A percentile compares a stretch with the other conserved stretches of the same genome.
Conservation (phyloP, 2,888 invertebrate species). For the Troilus luridus region DNA sequence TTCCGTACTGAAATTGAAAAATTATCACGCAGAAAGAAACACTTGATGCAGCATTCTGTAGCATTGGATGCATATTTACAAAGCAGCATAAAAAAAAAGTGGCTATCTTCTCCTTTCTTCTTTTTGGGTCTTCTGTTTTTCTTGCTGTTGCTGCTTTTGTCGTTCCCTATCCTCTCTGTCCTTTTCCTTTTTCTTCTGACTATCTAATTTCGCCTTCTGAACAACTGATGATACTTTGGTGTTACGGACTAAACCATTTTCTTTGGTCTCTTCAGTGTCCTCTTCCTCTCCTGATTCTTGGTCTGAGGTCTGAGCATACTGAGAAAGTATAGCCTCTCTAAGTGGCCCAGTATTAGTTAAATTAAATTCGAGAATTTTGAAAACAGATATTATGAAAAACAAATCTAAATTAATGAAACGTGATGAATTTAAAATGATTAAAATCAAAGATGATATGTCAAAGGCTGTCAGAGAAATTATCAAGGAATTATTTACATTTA, state of each 20-base stretch:
- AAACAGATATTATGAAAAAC: too few species aligned
- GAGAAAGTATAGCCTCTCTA: constrained; percentile 88
- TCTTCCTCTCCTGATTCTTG: constrained; percentile 75
- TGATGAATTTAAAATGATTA: too few species aligned
- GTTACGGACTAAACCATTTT: constrained; percentile 79
- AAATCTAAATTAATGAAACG: too few species aligned
- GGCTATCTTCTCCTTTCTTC: constrained; percentile 90
- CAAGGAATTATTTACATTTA: too few species aligned
- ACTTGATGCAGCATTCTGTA: constrained; percentile 12
- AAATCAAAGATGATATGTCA: too few species aligned
- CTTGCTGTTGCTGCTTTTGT: constrained; percentile 89
- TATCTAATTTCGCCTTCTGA: constrained; percentile 84
- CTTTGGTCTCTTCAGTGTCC: constrained; percentile 69
- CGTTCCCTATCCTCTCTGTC: constrained; percentile 95
- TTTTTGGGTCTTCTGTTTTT: constrained; percentile 91
- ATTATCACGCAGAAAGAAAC: neutral
- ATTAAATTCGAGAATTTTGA: too few species aligned
- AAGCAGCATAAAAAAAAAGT: neutral
- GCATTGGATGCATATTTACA: constrained; percentile 21
- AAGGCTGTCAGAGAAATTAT: too few species aligned
- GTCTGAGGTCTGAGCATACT: constrained; percentile 86
- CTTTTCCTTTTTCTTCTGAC: constrained; percentile 90
- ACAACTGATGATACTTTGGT: constrained; percentile 86
- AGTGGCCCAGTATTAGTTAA: too few species aligned
- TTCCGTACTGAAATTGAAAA: too few species aligned